A percentile compares a stretch with the other conserved stretches of the same genome.
Evolutionary conservation across 2,888 invertebrate species (phyloP).

Genomic region (Odontothrips loti): DNA sequence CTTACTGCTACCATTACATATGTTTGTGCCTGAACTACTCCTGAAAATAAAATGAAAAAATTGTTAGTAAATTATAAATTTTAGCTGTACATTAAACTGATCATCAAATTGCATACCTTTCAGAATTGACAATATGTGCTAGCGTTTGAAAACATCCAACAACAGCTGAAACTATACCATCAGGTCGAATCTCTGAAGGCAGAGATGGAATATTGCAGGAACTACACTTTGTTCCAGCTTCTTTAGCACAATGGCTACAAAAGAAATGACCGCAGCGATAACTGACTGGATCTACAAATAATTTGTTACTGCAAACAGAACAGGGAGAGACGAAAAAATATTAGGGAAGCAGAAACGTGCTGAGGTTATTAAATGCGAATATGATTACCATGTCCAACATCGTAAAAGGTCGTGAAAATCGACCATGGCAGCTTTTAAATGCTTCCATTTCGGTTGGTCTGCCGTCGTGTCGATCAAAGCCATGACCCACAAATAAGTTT

Average conservation of each 20-base stretch:
- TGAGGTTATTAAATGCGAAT: not conserved
- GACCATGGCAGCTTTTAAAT: not conserved
- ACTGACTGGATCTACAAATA: not conserved
- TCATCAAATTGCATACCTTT: not conserved
- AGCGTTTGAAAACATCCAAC: not conserved
- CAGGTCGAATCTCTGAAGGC: not conserved
- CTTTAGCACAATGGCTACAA: not conserved
- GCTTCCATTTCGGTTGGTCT: not conserved
- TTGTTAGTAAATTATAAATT: not conserved
- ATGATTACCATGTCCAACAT: conserved; percentile 2
- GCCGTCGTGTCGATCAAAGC: not conserved
- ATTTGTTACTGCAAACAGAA: not conserved
- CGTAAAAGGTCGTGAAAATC: not conserved
- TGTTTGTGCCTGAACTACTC: not conserved
- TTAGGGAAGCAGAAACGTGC: not conserved
- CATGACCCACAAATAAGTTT: no score
- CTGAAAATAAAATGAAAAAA: not conserved
- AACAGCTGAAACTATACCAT: not conserved
- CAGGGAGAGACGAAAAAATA: not conserved
- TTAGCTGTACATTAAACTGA: not conserved
- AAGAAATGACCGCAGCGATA: conserved; percentile 4
- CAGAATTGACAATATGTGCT: not conserved
- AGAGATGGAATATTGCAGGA: conserved; percentile 3
- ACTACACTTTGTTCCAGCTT: not conserved
- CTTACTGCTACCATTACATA: not conserved